phyloP scores from a whole-genome alignment of 2,888 invertebrate species.

The Willowsia nigromaculata region DNA sequence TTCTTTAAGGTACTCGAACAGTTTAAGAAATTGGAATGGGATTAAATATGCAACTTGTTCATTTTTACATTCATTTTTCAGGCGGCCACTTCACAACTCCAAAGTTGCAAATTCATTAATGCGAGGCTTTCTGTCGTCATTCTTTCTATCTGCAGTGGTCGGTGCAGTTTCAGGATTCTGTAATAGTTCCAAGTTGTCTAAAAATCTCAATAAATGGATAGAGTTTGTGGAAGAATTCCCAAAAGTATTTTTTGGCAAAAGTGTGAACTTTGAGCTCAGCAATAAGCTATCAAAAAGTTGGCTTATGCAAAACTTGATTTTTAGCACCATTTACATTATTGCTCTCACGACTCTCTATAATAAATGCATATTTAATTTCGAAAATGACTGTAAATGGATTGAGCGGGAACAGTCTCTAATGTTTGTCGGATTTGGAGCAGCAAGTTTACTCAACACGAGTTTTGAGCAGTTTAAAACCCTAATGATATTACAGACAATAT shows the following conservation, averaged over 20 bases:
- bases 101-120: constrained; percentile 1
- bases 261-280: neutral
- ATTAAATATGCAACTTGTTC: too few species aligned
- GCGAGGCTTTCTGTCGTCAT: constrained; percentile 13
- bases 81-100: neutral
- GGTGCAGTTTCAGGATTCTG: neutral
- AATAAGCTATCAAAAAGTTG: neutral
- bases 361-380: neutral
- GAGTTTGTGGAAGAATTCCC: neutral
- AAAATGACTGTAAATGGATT: neutral
- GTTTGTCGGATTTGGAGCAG: constrained; percentile 18
- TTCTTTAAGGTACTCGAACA: constrained; percentile 12
- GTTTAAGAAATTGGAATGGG: too few species aligned
- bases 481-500: neutral
- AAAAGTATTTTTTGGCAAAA: neutral
- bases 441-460: constrained; percentile 8
- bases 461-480: constrained; percentile 23
- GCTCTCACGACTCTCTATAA: neutral
- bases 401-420: constrained; percentile 21
- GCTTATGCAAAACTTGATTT: neutral
- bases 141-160: neutral
- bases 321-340: neutral
- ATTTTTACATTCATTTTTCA: too few species aligned
- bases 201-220: constrained; percentile 41
- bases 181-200: neutral